A percentile compares a stretch with the other conserved stretches of the same genome.
These are phyloP conservation scores for Tanytarsus gracilentus DNA, from an alignment of 2,888 invertebrate genomes.

Conservation along the genomic window DNA sequence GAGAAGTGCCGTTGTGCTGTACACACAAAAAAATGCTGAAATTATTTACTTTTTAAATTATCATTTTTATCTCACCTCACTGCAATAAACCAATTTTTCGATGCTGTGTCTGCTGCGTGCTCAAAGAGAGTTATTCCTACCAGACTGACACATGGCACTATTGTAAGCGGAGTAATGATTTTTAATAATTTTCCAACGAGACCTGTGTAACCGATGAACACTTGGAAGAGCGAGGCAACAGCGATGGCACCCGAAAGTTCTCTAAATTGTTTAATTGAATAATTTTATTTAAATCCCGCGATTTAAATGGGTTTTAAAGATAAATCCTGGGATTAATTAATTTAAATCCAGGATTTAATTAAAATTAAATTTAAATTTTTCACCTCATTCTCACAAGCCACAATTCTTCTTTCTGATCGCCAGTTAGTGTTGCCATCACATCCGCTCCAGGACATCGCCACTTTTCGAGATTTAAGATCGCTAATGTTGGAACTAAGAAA, in stretches of 20 bases:
- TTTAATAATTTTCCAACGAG: conserved; percentile 64
- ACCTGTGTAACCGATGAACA: conserved; percentile 60
- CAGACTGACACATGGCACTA: conserved; percentile 72
- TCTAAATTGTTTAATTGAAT: neutral
- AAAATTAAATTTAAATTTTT: conserved; percentile 38
- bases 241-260: conserved; percentile 16
- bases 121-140: conserved; percentile 76
- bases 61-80: conserved; percentile 54
- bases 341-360: neutral
- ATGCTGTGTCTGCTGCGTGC: conserved; percentile 70
- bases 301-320: conserved; percentile 47
- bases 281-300: conserved; percentile 46
- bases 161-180: conserved; percentile 73
- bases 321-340: neutral
- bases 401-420: conserved; percentile 49
- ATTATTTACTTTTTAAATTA: too few species aligned
- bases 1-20: conserved; percentile 63
- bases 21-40: too few species aligned
- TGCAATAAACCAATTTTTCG: conserved; percentile 76
- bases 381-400: conserved; percentile 73
- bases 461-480: conserved; percentile 59
- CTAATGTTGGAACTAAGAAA: conserved; percentile 67
- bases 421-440: conserved; percentile 48
- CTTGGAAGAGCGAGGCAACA: conserved; percentile 50
- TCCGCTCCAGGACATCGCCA: conserved; percentile 59